Conservation (phyloP, 2,797 vertebrate species). For the Tachyglossus aculeatus region DNA sequence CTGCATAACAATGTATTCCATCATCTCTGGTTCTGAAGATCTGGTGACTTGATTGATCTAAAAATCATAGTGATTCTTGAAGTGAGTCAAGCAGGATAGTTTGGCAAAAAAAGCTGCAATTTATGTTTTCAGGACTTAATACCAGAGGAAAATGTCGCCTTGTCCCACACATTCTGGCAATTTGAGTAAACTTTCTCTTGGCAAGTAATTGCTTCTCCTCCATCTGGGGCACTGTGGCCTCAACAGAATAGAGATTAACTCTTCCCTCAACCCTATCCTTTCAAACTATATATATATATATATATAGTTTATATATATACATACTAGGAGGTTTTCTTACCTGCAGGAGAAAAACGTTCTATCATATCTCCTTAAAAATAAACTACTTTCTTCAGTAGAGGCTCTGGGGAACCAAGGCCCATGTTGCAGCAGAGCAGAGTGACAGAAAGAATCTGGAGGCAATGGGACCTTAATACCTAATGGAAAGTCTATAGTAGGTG, state of each 20-base stretch:
- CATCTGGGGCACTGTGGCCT: conserved; percentile 1
- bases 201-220: not conserved
- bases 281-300: no score
- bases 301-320: no score
- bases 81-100: not conserved
- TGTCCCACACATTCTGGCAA: not conserved
- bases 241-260: not conserved
- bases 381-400: no score
- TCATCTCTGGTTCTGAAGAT: conserved; percentile 1
- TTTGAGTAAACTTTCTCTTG: not conserved
- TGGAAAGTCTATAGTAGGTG: no score
- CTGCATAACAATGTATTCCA: conserved; percentile 29
- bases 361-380: not conserved
- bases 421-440: no score
- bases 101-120: not conserved
- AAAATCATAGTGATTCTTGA: not conserved
- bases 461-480: no score
- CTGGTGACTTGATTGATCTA: conserved; percentile 11
- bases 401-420: no score
- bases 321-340: no score
- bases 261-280: no score
- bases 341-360: not conserved
- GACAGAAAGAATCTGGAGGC: no score
- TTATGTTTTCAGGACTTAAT: not conserved
- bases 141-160: not conserved